phyloP scores from a whole-genome alignment of 2,113 vertebrate genomes.

The Sinocyclocheilus anshuiensis region DNA sequence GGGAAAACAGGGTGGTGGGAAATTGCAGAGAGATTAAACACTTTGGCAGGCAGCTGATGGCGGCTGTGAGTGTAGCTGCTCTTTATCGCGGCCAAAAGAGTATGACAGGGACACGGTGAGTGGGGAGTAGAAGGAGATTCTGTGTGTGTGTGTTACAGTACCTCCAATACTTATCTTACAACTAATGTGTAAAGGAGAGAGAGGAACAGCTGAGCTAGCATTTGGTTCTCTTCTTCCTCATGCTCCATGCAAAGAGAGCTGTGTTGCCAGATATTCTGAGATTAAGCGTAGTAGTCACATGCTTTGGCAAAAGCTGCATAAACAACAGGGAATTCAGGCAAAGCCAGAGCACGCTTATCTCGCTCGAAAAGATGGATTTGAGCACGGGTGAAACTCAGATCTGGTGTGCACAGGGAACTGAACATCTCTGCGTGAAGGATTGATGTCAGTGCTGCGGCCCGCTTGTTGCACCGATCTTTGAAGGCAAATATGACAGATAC shows the following conservation, averaged over 20 bases:
- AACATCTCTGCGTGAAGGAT: neutral
- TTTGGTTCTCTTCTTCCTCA: conserved; percentile 60
- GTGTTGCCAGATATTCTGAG: conserved; percentile 64
- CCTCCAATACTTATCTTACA: conserved; percentile 56
- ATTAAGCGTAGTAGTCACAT: conserved; percentile 68
- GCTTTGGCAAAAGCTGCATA: conserved; percentile 67
- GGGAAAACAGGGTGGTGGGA: conserved; percentile 44
- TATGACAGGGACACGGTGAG: neutral
- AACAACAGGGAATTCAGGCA: conserved; percentile 69
- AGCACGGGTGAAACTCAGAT: conserved; percentile 50
- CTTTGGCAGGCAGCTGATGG: conserved; percentile 42
- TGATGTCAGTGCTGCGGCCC: neutral
- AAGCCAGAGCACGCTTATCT: conserved; percentile 73
- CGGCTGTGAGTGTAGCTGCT: neutral
- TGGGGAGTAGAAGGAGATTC: neutral
- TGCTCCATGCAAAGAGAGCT: conserved; percentile 53
- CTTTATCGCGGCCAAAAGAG: conserved; percentile 11
- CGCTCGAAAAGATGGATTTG: conserved; percentile 70
- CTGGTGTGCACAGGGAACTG: neutral
- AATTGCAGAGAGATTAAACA: conserved; percentile 54
- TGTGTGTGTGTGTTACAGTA: conserved; percentile 28
- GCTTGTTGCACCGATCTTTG: neutral
- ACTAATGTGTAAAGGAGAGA: conserved; percentile 26
- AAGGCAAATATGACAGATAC: conserved; percentile 51
- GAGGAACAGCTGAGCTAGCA: conserved; percentile 29